Conservation (phyloP, 2,797 vertebrate species). For the Dendrocincla tyrannina region DNA sequence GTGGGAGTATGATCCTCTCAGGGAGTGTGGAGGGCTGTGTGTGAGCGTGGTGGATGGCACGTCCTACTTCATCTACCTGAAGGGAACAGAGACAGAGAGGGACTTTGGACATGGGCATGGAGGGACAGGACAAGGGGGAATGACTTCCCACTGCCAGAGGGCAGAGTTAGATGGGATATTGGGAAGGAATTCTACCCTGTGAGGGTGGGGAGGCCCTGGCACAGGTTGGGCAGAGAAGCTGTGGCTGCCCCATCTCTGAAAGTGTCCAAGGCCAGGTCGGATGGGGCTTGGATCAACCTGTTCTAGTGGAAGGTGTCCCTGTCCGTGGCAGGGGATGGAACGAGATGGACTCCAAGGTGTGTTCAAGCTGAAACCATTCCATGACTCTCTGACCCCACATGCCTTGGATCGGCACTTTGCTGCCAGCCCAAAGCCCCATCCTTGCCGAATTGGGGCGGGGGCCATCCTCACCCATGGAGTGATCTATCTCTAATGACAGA, state of each 20-base stretch:
- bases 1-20: fast-evolving
- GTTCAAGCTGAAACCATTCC: neutral
- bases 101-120: neutral
- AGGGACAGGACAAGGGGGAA: neutral
- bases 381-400: neutral
- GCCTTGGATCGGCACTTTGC: neutral
- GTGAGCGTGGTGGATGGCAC: fast-evolving
- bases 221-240: too few species aligned
- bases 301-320: too few species aligned
- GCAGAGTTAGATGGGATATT: neutral
- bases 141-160: neutral
- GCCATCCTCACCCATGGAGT: neutral
- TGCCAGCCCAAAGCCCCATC: neutral
- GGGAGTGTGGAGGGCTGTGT: neutral
- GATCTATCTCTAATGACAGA: neutral
- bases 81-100: neutral
- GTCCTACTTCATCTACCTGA: neutral
- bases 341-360: too few species aligned
- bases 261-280: too few species aligned
- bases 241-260: too few species aligned
- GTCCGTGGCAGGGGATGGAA: too few species aligned
- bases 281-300: too few species aligned
- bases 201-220: too few species aligned
- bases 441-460: fast-evolving
- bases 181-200: too few species aligned